Evolutionary conservation across 1,140 invertebrate species (phyloP).

Genomic region (Andricus grossulariae): DNA sequence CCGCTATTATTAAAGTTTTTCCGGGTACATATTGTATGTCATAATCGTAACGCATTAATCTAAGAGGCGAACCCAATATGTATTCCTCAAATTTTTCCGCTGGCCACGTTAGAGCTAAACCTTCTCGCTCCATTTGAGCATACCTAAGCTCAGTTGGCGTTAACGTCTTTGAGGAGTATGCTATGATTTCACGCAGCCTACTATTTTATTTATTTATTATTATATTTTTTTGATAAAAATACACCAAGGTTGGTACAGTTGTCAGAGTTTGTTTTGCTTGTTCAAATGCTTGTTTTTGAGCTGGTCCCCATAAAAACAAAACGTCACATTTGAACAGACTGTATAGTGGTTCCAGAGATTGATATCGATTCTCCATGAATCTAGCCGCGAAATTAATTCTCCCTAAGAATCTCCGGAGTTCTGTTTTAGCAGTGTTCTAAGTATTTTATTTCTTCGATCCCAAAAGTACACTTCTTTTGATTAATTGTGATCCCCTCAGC

Average conservation of each 20-base stretch:
- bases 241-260: slow-evolving; percentile 42
- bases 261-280: slow-evolving; percentile 45
- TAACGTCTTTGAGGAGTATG: slow-evolving; percentile 1
- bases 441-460: slow-evolving; percentile 49
- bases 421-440: slow-evolving; percentile 58
- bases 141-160: slow-evolving; percentile 57
- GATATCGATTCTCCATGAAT: slow-evolving; percentile 24
- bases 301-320: slow-evolving; percentile 41
- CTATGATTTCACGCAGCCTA: slow-evolving; percentile 47
- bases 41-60: slow-evolving; percentile 62
- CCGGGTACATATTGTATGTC: slow-evolving; percentile 58
- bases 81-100: slow-evolving; percentile 63
- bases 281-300: slow-evolving; percentile 42
- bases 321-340: slow-evolving; percentile 38
- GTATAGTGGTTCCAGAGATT: slow-evolving; percentile 23
- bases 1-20: slow-evolving; percentile 57
- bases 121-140: slow-evolving; percentile 69
- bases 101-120: slow-evolving; percentile 59
- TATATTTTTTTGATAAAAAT: slow-evolving; percentile 50
- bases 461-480: slow-evolving; percentile 55
- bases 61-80: slow-evolving; percentile 57
- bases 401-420: slow-evolving; percentile 22
- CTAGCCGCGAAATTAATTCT: slow-evolving; percentile 32
- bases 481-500: slow-evolving; percentile 57
- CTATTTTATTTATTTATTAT: too few relatives aligned